These are phyloP conservation scores for Coenonympha arcania DNA, from an alignment of 2,888 invertebrate genomes.

Conservation along the genomic window DNA sequence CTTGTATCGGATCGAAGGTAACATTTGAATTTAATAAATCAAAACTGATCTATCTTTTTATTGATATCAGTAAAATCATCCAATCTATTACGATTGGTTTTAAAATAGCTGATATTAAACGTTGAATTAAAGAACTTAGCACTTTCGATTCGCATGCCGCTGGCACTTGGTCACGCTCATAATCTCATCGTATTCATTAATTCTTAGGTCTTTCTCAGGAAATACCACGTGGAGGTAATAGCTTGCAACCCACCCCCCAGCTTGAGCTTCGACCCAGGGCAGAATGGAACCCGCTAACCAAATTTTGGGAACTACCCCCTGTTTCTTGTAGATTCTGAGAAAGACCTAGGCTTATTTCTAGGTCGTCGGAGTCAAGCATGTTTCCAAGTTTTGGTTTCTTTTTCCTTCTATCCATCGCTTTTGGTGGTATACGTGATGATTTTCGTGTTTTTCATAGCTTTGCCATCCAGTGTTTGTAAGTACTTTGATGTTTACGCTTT, in stretches of 20 bases:
- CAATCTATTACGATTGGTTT: conserved; percentile 21
- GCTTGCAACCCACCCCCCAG: conserved; percentile 56
- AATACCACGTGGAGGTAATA: conserved; percentile 67
- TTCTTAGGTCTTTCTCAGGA: conserved; percentile 75
- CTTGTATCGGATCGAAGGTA: conserved; percentile 54
- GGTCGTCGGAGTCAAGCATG: conserved; percentile 70
- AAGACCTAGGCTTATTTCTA: conserved; percentile 71
- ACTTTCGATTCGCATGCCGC: conserved; percentile 62
- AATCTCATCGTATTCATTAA: conserved; percentile 68
- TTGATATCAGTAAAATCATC: conserved; percentile 22
- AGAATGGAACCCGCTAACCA: conserved; percentile 61
- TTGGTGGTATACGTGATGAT: conserved; percentile 44
- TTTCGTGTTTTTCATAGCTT: conserved; percentile 38
- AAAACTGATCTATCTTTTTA: conserved; percentile 15
- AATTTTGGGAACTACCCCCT: conserved; percentile 57
- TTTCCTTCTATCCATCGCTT: conserved; percentile 61
- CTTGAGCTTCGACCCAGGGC: conserved; percentile 64
- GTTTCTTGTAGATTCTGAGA: conserved; percentile 56
- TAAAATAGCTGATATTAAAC: conserved; percentile 18
- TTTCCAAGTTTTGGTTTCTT: conserved; percentile 72
- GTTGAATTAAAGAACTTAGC: conserved; percentile 30
- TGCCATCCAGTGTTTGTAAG: conserved; percentile 31
- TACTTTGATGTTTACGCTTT: conserved; percentile 22
- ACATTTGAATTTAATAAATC: conserved; percentile 21
- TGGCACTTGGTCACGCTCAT: conserved; percentile 54